Percentiles rank a stretch among this genome's conserved stretches.
phyloP scores from a whole-genome alignment of 2,888 invertebrate genomes.

The Chloroclysta siterata region DNA sequence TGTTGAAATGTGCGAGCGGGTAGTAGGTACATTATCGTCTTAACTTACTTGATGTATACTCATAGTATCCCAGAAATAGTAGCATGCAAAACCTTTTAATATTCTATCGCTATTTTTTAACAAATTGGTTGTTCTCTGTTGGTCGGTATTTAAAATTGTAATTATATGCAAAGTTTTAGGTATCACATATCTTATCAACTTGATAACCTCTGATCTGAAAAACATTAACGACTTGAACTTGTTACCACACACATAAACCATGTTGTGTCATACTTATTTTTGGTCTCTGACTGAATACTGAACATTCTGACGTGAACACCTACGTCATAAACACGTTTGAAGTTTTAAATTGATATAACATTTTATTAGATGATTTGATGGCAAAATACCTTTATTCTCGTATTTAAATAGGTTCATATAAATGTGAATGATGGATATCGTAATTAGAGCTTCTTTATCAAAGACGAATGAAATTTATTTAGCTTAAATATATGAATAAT shows the following conservation, averaged over 20 bases:
- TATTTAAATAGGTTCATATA: too few species aligned
- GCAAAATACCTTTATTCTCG: too few species aligned
- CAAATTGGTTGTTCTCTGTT: too few species aligned
- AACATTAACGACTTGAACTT: constrained; percentile 21
- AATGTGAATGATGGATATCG: not conserved
- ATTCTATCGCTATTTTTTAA: too few species aligned
- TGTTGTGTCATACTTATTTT: constrained; percentile 30
- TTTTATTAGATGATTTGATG: too few species aligned
- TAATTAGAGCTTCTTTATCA: not conserved
- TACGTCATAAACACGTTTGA: constrained; percentile 18
- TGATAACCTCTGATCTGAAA: constrained; percentile 23
- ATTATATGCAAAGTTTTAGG: not conserved
- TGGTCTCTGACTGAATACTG: constrained; percentile 12
- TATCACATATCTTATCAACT: constrained; percentile 14
- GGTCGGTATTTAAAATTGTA: not conserved
- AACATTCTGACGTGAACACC: constrained; percentile 20
- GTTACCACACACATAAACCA: constrained; percentile 9
- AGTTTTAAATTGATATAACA: constrained; percentile 6
- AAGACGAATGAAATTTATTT: too few species aligned
- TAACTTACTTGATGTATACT: too few species aligned
- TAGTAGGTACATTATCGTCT: too few species aligned
- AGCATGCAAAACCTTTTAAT: too few species aligned
- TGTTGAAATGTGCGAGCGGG: too few species aligned
- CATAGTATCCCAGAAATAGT: too few species aligned
- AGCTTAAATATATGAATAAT: too few species aligned